These are phyloP conservation scores for Kryptopterus vitreolus DNA, from an alignment of 2,797 vertebrate genomes.

Conservation along the genomic window DNA sequence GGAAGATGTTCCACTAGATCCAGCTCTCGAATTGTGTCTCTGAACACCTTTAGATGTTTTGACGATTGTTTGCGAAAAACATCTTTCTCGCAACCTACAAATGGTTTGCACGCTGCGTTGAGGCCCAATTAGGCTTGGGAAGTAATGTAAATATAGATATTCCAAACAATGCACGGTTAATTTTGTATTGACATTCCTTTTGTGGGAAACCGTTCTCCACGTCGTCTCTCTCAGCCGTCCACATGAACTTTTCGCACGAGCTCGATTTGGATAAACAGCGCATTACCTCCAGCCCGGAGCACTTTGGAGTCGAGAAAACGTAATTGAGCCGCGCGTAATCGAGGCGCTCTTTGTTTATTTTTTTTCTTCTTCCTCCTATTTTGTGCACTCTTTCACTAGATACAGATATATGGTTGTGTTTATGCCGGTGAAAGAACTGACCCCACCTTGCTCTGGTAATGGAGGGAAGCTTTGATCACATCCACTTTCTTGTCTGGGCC, in stretches of 20 bases:
- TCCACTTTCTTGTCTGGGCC: constrained; percentile 22
- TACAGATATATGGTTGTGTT: constrained; percentile 37
- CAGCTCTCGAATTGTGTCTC: too few relatives aligned
- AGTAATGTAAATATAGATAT: neutral
- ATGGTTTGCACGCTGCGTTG: too few relatives aligned
- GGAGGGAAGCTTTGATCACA: constrained; percentile 50
- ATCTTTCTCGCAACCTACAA: too few relatives aligned
- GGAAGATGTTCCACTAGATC: too few relatives aligned
- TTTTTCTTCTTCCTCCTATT: neutral
- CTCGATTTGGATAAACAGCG: constrained; percentile 20
- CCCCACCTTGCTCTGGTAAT: constrained; percentile 33
- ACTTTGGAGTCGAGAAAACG: neutral
- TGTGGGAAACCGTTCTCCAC: neutral
- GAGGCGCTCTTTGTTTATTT: neutral
- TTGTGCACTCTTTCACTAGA: constrained; percentile 3
- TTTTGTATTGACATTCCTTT: too few relatives aligned
- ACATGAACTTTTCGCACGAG: constrained; percentile 11
- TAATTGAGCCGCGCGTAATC: constrained; percentile 11
- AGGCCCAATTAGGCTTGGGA: too few relatives aligned
- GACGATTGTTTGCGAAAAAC: too few relatives aligned
- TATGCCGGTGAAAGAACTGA: constrained; percentile 28
- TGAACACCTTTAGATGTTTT: too few relatives aligned
- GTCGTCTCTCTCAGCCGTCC: neutral
- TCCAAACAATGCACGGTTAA: too few relatives aligned
- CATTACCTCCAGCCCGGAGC: neutral